A percentile compares a stretch with the other conserved stretches of the same genome.
Evolutionary conservation across 2,797 vertebrate genomes (phyloP).

Genomic region (Danio albolineatus): DNA sequence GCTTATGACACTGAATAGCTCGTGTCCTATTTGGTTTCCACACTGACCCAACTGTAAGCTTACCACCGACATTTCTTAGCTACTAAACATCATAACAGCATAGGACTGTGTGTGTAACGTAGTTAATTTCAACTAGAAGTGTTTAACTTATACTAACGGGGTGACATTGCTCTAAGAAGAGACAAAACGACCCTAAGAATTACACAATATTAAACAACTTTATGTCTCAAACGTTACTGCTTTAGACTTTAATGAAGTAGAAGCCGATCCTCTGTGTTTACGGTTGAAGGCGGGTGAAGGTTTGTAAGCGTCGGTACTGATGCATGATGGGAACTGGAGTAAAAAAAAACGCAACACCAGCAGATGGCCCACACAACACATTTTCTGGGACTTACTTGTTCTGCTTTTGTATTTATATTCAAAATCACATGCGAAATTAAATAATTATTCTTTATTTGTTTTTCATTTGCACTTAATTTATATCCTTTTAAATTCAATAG

Average conservation of each 20-base stretch:
- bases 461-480: too few relatives aligned
- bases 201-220: neutral
- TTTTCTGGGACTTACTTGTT: neutral
- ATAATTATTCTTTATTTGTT: too few relatives aligned
- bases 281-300: neutral
- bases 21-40: constrained; percentile 92
- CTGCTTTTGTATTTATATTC: neutral
- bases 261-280: neutral
- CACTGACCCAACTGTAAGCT: constrained; percentile 96
- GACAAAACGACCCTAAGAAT: neutral
- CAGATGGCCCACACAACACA: constrained; percentile 18
- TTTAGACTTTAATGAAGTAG: neutral
- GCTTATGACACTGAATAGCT: constrained; percentile 84
- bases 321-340: constrained; percentile 18
- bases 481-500: too few relatives aligned
- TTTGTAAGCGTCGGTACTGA: neutral
- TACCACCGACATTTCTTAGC: constrained; percentile 85
- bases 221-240: neutral
- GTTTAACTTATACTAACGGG: too few relatives aligned
- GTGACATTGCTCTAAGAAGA: neutral
- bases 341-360: neutral
- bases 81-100: neutral
- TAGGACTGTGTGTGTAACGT: too few relatives aligned
- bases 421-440: too few relatives aligned
- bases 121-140: too few relatives aligned